Base-by-base conservation (phyloP, 2,888 invertebrate species). In the Formica aserva region DNA sequence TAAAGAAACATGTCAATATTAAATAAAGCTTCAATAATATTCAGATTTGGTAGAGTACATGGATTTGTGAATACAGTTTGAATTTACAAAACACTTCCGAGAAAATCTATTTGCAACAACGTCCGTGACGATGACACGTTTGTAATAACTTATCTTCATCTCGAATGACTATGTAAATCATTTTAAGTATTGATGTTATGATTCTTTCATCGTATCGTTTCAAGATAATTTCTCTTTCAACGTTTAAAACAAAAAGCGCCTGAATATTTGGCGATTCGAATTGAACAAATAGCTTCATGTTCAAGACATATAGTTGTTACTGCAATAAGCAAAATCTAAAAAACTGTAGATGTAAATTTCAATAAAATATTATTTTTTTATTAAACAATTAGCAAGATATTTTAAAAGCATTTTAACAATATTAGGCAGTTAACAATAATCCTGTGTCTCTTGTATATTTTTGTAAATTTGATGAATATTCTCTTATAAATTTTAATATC, bases 131-230 rank as follows among this genome's bases (percentile, higher is more conserved):
- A 48, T 6, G 1, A 13, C 6, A 48, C 3, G n/a, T 52, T 69
- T 48, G 29, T 18, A 32, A 45, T 45, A 26, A 29, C 2, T 45
- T 66, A 15, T 66, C 22, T 66, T 66, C 1, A 48, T 13, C n/a
- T 32, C 32, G 0, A 18, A 41, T 67, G 15, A 35, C 26, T 5
- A 15, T 9, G 32, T 84, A 65, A 87, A 63, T 85, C 76, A 57
- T 65, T 48, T 18, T 5, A n/a, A 48, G 9, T 22, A 11, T n/a
- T 13, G n/a, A 35, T 69, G 29, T 38, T 35, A 55, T 4, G 41
- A 4, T 45, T 5, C 15, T 45, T 18, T 45, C 45, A 4, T n/a
- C 60, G 66, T 66, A 76, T 85, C 26, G 18, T 72, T 80, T 32
- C 55, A 76, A 72, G 32, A 60, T 22, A 52, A 32, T 11, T 11